phyloP scores from a whole-genome alignment of 2,797 vertebrate genomes.

The Chiroxiphia lanceolata region DNA sequence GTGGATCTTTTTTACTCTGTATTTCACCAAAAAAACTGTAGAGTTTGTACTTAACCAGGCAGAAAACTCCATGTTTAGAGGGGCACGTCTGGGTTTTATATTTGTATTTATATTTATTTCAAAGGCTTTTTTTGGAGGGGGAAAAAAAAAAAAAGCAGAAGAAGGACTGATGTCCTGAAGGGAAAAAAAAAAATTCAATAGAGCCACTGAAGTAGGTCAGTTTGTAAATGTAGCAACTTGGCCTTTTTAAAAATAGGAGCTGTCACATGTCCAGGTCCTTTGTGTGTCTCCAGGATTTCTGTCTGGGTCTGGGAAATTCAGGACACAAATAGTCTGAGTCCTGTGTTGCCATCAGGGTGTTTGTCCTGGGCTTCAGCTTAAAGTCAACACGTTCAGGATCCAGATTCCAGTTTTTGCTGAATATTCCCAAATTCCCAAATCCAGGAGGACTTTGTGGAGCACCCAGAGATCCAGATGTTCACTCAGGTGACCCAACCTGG shows the following conservation, averaged over 20 bases:
- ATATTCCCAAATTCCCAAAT: background rate
- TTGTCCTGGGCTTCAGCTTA: background rate
- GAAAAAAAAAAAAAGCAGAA: background rate
- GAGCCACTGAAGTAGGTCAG: background rate
- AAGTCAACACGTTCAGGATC: rapidly evolving
- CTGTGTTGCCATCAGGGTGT: background rate
- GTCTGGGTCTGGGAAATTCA: background rate
- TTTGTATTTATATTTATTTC: background rate
- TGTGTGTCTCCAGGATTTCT: background rate
- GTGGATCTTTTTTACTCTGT: background rate
- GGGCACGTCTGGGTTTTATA: background rate
- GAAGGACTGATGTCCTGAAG: background rate
- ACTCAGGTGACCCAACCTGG: rapidly evolving
- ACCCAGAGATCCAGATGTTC: background rate
- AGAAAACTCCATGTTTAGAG: background rate
- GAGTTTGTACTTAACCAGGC: background rate
- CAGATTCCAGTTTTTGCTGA: rapidly evolving
- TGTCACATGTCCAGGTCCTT: background rate
- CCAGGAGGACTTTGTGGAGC: background rate
- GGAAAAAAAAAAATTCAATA: background rate
- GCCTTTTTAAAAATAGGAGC: background rate
- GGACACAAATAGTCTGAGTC: background rate
- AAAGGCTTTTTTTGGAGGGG: background rate
- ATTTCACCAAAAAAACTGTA: background rate
- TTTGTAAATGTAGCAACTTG: background rate